These are phyloP conservation scores for Cepaea hortensis DNA, from an alignment of 2,888 invertebrate genomes.

Conservation along the genomic window DNA sequence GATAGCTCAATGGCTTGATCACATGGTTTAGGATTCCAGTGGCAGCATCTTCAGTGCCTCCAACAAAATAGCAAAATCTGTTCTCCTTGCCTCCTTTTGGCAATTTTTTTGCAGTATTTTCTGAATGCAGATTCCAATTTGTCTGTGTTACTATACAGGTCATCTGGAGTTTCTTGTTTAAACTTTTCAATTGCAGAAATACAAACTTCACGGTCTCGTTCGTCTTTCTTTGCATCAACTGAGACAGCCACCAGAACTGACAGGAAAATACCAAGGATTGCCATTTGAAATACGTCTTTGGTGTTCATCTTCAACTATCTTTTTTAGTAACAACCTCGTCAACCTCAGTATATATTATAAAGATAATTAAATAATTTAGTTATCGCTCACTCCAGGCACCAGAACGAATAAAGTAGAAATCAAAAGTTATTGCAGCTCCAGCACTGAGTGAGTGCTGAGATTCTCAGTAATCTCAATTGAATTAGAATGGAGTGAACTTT, in stretches of 20 bases:
- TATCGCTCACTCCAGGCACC: no score
- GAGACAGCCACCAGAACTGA: conserved; percentile 23
- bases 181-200: conserved; percentile 90
- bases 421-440: no score
- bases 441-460: no score
- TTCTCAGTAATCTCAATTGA: no score
- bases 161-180: conserved; percentile 83
- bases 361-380: no score
- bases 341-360: no score
- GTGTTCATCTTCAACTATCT: background rate
- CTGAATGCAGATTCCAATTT: conserved; percentile 89
- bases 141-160: conserved; percentile 84
- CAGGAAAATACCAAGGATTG: background rate
- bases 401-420: no score
- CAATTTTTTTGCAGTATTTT: conserved; percentile 86
- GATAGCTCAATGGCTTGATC: conserved; percentile 91
- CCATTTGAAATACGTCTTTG: conserved; percentile 9
- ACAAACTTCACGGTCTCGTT: conserved; percentile 78
- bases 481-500: no score
- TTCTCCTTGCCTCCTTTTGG: conserved; percentile 89
- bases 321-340: no score
- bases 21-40: conserved; percentile 96
- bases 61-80: conserved; percentile 97
- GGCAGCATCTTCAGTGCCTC: conserved; percentile 96
- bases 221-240: conserved; percentile 42